Conservation (phyloP, 1,140 invertebrate genomes). For the Drosophila ananassae region DNA sequence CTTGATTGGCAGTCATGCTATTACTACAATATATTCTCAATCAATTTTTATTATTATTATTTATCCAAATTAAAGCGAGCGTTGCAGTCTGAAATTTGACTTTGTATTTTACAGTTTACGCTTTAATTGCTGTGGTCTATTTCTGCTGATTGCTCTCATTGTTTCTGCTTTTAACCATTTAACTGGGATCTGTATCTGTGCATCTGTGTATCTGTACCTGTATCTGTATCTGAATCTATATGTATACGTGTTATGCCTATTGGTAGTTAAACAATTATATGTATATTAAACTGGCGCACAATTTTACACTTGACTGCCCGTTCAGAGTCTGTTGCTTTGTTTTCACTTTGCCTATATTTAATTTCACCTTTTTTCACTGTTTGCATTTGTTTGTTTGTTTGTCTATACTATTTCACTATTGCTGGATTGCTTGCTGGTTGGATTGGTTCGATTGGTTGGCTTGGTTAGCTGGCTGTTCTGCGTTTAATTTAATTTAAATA, state of each 20-base stretch:
- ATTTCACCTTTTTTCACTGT: conserved; percentile 82
- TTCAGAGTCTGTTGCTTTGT: conserved; percentile 47
- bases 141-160: conserved; percentile 48
- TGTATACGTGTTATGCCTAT: conserved; percentile 36
- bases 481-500: conserved; percentile 78
- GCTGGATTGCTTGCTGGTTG: conserved; percentile 52
- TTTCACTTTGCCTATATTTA: conserved; percentile 78
- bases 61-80: conserved; percentile 48
- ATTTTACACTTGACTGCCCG: conserved; percentile 79
- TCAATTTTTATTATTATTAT: conserved; percentile 28
- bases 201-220: conserved; percentile 31
- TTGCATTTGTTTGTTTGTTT: conserved; percentile 73
- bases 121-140: conserved; percentile 34
- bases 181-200: conserved; percentile 36
- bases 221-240: conserved; percentile 29
- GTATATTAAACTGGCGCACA: conserved; percentile 74
- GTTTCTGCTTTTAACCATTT: conserved; percentile 37
- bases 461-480: conserved; percentile 41
- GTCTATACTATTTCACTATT: conserved; percentile 79
- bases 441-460: not conserved
- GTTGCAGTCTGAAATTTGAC: conserved; percentile 32
- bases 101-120: conserved; percentile 50
- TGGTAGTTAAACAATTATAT: conserved; percentile 67
- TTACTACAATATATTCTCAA: conserved; percentile 21
- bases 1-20: conserved; percentile 23